A percentile compares a stretch with the other conserved stretches of the same genome.
These are phyloP conservation scores for Pandemis cinnamomeana DNA, from an alignment of 2,888 invertebrate genomes.

Conservation along the genomic window DNA sequence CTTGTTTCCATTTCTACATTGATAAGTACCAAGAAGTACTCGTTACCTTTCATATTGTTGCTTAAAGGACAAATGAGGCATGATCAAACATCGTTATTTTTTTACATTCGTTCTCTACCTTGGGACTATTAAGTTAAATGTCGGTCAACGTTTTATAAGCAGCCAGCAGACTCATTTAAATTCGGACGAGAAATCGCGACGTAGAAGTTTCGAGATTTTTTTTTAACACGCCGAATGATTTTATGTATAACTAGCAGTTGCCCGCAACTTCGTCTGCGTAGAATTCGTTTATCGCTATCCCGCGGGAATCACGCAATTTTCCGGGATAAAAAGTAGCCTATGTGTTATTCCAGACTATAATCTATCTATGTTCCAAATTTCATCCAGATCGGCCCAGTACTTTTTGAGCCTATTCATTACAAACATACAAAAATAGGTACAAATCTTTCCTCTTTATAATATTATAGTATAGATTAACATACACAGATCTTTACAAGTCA, in stretches of 20 bases:
- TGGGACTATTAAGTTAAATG: slow-evolving; percentile 8
- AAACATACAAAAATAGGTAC: no score
- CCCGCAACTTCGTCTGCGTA: no score
- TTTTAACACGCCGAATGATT: not conserved
- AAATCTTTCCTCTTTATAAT: no score
- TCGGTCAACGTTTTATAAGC: slow-evolving; percentile 2
- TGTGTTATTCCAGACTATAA: no score
- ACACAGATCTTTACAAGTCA: slow-evolving; percentile 1
- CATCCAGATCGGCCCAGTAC: no score
- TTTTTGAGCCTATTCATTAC: no score
- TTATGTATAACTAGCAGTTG: no score
- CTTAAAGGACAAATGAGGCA: slow-evolving; percentile 55
- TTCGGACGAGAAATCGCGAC: slow-evolving; percentile 5
- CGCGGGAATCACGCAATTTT: no score
- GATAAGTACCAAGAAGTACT: slow-evolving; percentile 55
- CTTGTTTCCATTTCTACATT: slow-evolving; percentile 75
- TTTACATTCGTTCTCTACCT: slow-evolving; percentile 48
- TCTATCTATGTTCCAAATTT: no score
- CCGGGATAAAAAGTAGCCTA: no score
- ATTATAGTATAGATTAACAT: no score
- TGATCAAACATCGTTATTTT: slow-evolving; percentile 9
- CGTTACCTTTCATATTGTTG: slow-evolving; percentile 56
- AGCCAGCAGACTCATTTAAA: not conserved
- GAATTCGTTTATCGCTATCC: no score
- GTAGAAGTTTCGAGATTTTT: slow-evolving; percentile 21